These are phyloP conservation scores for Pseudobourletiella spinata DNA, from an alignment of 1,140 invertebrate genomes.

Conservation along the genomic window DNA sequence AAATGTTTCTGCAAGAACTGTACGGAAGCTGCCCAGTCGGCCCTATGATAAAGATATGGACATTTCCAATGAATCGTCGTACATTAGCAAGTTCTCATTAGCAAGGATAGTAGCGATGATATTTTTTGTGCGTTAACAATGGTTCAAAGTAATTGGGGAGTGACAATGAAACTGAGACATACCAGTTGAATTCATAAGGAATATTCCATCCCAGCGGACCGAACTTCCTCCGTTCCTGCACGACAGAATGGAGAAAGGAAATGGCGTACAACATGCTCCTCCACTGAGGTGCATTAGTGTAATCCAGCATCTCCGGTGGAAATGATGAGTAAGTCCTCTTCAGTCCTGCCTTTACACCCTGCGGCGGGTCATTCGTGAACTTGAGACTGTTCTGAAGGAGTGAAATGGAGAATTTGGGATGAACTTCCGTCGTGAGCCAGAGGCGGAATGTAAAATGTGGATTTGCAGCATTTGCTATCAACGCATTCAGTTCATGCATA, in stretches of 20 bases:
- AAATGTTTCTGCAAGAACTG: conserved; percentile 42
- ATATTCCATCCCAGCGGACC: conserved; percentile 53
- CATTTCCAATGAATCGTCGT: no score
- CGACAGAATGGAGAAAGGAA: conserved; percentile 57
- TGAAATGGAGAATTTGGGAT: conserved; percentile 43
- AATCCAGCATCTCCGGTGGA: conserved; percentile 46
- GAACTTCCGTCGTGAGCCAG: conserved; percentile 53
- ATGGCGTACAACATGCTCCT: conserved; percentile 52
- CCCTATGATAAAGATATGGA: no score
- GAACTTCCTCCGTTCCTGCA: conserved; percentile 51
- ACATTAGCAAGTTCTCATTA: no score
- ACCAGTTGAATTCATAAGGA: conserved; percentile 52
- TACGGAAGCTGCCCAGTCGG: conserved; percentile 45
- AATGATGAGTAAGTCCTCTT: conserved; percentile 47
- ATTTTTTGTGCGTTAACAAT: no score
- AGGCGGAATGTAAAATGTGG: conserved; percentile 47
- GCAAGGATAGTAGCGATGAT: no score
- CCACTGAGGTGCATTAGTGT: conserved; percentile 44
- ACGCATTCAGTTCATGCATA: conserved; percentile 44
- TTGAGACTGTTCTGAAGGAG: conserved; percentile 51
- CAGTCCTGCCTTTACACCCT: conserved; percentile 49
- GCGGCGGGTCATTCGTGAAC: conserved; percentile 52
- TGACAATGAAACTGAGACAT: no score
- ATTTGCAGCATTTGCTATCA: conserved; percentile 40
- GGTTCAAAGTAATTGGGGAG: no score